phyloP scores from a whole-genome alignment of 2,797 vertebrate genomes.

The Cichlasoma orientale region DNA sequence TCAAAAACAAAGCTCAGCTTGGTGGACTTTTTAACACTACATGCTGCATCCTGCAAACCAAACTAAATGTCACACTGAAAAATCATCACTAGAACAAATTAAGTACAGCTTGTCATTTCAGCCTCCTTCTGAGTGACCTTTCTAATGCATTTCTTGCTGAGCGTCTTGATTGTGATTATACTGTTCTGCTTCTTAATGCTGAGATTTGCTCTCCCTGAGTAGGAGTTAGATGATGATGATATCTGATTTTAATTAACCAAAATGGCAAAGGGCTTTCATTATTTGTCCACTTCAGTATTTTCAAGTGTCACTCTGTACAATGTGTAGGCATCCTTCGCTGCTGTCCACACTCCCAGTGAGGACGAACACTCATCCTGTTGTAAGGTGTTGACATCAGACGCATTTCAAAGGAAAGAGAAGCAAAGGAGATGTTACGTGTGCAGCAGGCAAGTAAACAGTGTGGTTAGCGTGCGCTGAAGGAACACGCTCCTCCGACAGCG shows the following conservation, averaged over 20 bases:
- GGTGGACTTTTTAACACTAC: background rate
- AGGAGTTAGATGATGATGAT: conserved; percentile 3
- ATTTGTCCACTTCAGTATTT: background rate
- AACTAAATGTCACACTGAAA: conserved; percentile 17
- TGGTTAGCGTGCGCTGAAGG: background rate
- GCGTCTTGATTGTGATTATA: conserved; percentile 13
- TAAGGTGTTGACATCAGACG: background rate
- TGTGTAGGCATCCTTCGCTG: background rate
- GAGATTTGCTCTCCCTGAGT: background rate
- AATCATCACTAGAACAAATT: conserved; percentile 11
- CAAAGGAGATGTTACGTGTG: background rate
- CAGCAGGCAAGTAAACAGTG: background rate
- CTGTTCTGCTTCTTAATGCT: background rate
- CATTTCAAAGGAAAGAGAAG: background rate
- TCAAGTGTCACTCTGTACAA: background rate
- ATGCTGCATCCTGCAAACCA: background rate
- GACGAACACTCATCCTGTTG: background rate
- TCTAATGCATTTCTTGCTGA: background rate
- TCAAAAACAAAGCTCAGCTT: background rate
- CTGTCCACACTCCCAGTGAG: background rate
- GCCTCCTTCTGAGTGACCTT: conserved; percentile 28
- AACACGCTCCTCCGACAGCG: background rate
- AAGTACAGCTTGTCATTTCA: background rate
- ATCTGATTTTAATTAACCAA: conserved; percentile 16
- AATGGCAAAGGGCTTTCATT: conserved; percentile 11